A percentile compares a stretch with the other conserved stretches of the same genome.
phyloP scores from a whole-genome alignment of 2,888 invertebrate species.

The Apamea crenata region DNA sequence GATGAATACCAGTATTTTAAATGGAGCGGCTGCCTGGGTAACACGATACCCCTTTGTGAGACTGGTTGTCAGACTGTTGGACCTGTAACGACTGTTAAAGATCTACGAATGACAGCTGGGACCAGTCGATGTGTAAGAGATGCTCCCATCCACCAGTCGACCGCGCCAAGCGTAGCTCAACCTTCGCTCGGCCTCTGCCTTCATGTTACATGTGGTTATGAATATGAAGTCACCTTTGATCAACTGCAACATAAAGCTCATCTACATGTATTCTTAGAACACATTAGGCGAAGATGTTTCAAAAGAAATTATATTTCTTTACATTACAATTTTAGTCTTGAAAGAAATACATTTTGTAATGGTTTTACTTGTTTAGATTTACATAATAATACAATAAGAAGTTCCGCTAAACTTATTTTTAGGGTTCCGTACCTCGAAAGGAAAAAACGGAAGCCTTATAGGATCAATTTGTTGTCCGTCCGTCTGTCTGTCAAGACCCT shows the following conservation, averaged over 20 bases:
- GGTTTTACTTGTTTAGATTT: background rate
- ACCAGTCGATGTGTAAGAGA: background rate
- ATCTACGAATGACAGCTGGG: background rate
- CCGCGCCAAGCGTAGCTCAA: no score
- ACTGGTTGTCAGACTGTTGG: background rate
- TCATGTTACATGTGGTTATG: background rate
- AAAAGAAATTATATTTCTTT: background rate
- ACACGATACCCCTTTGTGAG: background rate
- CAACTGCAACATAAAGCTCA: background rate
- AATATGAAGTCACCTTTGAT: background rate
- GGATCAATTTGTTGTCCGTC: no score
- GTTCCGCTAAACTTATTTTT: background rate
- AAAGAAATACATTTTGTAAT: conserved; percentile 1
- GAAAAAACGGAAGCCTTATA: no score
- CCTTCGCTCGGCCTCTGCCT: no score
- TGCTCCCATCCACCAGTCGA: no score
- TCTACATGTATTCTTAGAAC: background rate
- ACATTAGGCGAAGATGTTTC: background rate
- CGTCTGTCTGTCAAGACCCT: no score
- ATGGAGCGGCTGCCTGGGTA: background rate
- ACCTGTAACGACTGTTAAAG: background rate
- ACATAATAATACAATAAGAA: background rate
- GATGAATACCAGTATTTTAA: no score
- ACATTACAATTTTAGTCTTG: background rate
- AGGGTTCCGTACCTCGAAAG: no score